phyloP scores from a whole-genome alignment of 2,797 vertebrate species.

The Rhyacichthys aspro region DNA sequence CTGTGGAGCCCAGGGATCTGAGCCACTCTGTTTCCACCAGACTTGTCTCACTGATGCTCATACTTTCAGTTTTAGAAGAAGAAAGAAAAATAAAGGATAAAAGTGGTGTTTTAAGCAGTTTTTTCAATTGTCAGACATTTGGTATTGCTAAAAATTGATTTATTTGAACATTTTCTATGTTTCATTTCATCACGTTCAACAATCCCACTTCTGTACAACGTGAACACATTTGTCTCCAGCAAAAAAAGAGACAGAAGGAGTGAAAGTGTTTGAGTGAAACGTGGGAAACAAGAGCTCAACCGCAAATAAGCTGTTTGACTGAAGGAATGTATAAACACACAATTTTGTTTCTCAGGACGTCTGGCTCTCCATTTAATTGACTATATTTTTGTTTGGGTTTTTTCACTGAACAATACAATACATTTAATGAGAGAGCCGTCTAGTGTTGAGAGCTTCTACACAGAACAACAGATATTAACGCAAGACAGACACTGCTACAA shows the following conservation, averaged over 20 bases:
- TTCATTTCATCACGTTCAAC: too few relatives aligned
- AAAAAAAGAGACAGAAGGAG: slow-evolving; percentile 20
- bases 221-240: too few relatives aligned
- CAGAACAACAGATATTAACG: too few relatives aligned
- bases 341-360: slow-evolving; percentile 62
- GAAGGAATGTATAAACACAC: slow-evolving; percentile 75
- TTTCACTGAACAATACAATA: slow-evolving; percentile 41
- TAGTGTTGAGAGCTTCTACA: too few relatives aligned
- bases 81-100: not conserved
- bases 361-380: slow-evolving; percentile 59
- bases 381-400: too few relatives aligned
- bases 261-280: slow-evolving; percentile 50
- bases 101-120: slow-evolving; percentile 1
- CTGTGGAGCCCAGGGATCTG: slow-evolving; percentile 65
- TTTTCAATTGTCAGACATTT: too few relatives aligned
- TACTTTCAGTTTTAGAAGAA: not conserved
- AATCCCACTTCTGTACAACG: too few relatives aligned
- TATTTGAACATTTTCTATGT: too few relatives aligned
- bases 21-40: slow-evolving; percentile 55
- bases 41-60: too few relatives aligned
- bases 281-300: slow-evolving; percentile 56
- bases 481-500: too few relatives aligned
- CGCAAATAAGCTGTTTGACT: slow-evolving; percentile 69
- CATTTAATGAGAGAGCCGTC: slow-evolving; percentile 18
- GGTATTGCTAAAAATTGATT: too few relatives aligned